Evolutionary conservation across 2,888 invertebrate genomes (phyloP), one percentile per base, ranked within the genome.

Genomic region (Nomada flava): DNA sequence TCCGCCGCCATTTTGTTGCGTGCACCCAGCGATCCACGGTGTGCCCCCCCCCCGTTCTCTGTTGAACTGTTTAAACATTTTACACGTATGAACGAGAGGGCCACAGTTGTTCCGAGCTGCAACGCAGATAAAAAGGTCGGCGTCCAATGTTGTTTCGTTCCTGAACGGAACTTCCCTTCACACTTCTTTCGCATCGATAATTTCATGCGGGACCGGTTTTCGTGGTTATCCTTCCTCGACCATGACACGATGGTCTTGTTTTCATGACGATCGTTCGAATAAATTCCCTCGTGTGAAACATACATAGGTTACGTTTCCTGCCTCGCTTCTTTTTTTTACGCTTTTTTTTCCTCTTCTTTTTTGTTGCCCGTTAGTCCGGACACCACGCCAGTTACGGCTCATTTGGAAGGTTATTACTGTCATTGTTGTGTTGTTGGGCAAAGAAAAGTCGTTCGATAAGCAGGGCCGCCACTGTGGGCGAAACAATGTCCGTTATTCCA

Each of bases 151-250:
- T 11, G 44, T 53, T 5, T n/a, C 15, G 26, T n/a, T 62, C 20
- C 10, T 42, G 42, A 44, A 5, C 63, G 50, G 50, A 42, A 59
- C 13, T 36, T 36, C 29, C 69, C 29, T 63, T 23, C 50, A 9
- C 13, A 36, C 10, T 47, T 53, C n/a, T 47, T 47, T 72, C 52
- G 50, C 47, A 18, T 68, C 63, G 55, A 26, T 68, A 44, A 62
- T 74, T 47, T 50, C 79, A n/a, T 18, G 26, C 20, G 7, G 7
- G 73, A 59, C 68, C 64, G 68, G 64, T 81, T 81, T 47, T 59
- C 55, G 4, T 13, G 23, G n/a, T 69, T 67, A 62, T 71, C 44
- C 26, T 72, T 20, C n/a, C 11, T 3, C n/a, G 55, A n/a, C 53
- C 59, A 47, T 18, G 50, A 68, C 36, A 62, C 50, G 57, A 57